Conservation (phyloP, 2,888 invertebrate genomes). For the Parnassius mnemosyne region DNA sequence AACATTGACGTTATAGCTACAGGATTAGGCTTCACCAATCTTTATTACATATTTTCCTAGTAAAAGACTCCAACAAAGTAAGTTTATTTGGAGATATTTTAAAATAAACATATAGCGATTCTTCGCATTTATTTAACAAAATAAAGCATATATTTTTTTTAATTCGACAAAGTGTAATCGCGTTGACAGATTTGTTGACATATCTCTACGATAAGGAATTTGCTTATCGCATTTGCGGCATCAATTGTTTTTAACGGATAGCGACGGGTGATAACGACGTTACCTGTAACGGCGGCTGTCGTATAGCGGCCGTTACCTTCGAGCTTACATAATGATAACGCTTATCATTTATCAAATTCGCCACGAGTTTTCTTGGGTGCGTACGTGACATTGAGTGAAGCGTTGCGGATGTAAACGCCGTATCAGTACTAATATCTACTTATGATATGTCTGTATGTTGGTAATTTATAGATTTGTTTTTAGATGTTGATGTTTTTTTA, state of each 20-base stretch:
- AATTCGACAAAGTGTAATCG: conserved; percentile 6
- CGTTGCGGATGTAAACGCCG: background rate
- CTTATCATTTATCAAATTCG: conserved; percentile 15
- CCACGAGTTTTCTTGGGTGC: conserved; percentile 10
- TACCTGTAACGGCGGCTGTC: conserved; percentile 35
- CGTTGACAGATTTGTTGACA: conserved; percentile 15
- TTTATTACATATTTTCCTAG: no score
- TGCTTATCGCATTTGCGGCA: conserved; percentile 19
- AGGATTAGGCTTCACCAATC: no score
- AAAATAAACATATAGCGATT: no score
- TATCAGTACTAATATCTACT: background rate
- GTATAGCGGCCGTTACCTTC: conserved; percentile 44
- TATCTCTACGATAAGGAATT: conserved; percentile 27
- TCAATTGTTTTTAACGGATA: conserved; percentile 48
- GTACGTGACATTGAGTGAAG: conserved; percentile 20
- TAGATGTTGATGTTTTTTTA: conserved; percentile 2
- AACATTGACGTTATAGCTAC: no score
- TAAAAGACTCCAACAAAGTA: no score
- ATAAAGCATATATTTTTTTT: conserved; percentile 1
- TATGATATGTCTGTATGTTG: background rate
- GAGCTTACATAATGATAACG: conserved; percentile 34
- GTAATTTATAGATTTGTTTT: background rate
- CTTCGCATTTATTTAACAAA: no score
- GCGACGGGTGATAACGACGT: conserved; percentile 41
- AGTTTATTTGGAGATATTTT: no score